These are phyloP conservation scores for Shargacucullia verbasci DNA, from an alignment of 2,888 invertebrate species.

Conservation along the genomic window DNA sequence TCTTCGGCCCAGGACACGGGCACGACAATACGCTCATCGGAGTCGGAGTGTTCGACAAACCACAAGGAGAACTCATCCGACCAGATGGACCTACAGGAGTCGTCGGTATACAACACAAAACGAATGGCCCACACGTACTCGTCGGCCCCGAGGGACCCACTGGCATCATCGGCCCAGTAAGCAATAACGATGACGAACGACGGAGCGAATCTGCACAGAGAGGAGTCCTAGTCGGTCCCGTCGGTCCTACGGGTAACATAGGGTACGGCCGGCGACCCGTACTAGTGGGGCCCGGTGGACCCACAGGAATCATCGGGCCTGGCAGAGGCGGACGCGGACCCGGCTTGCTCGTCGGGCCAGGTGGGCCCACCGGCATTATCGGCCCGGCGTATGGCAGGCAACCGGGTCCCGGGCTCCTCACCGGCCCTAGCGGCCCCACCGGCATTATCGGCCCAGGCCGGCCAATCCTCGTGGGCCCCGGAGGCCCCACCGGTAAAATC, in stretches of 20 bases:
- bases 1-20: conserved; percentile 56
- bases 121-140: conserved; percentile 37
- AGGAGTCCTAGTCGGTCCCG: conserved; percentile 83
- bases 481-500: conserved; percentile 78
- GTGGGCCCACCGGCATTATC: conserved; percentile 68
- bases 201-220: conserved; percentile 69
- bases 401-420: conserved; percentile 69
- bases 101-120: conserved; percentile 38
- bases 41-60: conserved; percentile 41
- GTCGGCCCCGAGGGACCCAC: conserved; percentile 59
- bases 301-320: conserved; percentile 71
- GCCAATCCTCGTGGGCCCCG: conserved; percentile 77
- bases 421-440: conserved; percentile 82
- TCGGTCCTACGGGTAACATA: conserved; percentile 69
- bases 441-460: conserved; percentile 67
- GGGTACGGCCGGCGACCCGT: conserved; percentile 64
- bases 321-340: conserved; percentile 48
- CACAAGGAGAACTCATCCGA: conserved; percentile 52
- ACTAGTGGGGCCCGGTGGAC: conserved; percentile 83
- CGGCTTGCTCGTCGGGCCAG: conserved; percentile 79
- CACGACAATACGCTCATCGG: conserved; percentile 48
- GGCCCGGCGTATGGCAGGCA: conserved; percentile 65
- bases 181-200: conserved; percentile 49
- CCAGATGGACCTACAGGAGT: conserved; percentile 62
- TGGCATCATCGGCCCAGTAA: conserved; percentile 58